Conservation (phyloP, 2,888 invertebrate species). For the Azorinus chamasolen region DNA sequence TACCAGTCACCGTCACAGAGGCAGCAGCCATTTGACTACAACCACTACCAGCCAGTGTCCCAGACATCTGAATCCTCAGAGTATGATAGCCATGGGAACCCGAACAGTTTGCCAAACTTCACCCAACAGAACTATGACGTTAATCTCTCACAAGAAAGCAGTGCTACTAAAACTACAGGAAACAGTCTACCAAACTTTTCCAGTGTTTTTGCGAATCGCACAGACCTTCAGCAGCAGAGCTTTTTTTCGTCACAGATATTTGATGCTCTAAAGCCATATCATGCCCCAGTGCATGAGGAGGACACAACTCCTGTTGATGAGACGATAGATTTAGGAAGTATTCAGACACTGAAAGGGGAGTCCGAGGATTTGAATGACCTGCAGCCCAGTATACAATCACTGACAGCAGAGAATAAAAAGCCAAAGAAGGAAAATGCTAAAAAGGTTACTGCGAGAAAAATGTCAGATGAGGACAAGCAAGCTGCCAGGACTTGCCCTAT, state of each 20-base stretch:
- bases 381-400: no score
- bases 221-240: slow-evolving; percentile 5
- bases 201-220: slow-evolving; percentile 42
- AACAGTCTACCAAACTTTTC: slow-evolving; percentile 49
- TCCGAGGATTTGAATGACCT: no score
- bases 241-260: not conserved
- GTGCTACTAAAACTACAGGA: slow-evolving; percentile 7
- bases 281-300: not conserved
- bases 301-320: not conserved
- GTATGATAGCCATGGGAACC: no score
- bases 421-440: slow-evolving; percentile 14
- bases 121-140: no score
- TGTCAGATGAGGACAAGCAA: slow-evolving; percentile 41
- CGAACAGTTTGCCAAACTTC: no score
- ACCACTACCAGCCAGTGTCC: no score
- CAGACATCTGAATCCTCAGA: no score
- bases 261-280: slow-evolving; percentile 1
- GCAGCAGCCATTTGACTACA: no score
- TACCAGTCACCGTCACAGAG: no score
- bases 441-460: slow-evolving; percentile 14
- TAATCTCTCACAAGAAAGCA: not conserved
- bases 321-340: not conserved
- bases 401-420: not conserved
- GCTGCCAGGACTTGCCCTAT: slow-evolving; percentile 37
- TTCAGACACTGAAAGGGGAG: no score